Percentiles rank a stretch among this genome's conserved stretches.
phyloP scores from a whole-genome alignment of 2,888 invertebrate genomes.

The Campaea margaritaria region DNA sequence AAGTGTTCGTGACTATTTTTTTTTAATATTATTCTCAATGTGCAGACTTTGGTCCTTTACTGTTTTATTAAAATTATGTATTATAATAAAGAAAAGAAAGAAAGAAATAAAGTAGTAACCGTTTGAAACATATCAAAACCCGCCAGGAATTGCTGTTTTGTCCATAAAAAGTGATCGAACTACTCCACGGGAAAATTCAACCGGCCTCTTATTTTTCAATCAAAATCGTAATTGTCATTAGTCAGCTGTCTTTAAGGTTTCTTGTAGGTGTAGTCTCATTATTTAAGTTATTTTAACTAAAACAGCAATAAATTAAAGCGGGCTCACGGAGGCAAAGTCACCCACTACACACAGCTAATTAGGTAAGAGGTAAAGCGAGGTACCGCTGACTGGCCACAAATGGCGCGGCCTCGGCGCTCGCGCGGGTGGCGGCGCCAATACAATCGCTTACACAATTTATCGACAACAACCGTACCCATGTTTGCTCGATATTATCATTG shows the following conservation, averaged over 20 bases:
- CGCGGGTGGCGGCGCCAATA: conserved; percentile 73
- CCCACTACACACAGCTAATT: conserved; percentile 79
- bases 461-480: conserved; percentile 23
- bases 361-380: conserved; percentile 67
- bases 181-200: conserved; percentile 7
- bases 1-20: too few species aligned
- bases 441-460: conserved; percentile 65
- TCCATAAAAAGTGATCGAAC: not conserved
- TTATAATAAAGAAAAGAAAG: too few species aligned
- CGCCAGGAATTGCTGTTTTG: not conserved
- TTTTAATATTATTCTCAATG: too few species aligned
- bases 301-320: conserved; percentile 64
- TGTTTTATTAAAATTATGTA: too few species aligned
- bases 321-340: conserved; percentile 64
- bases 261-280: conserved; percentile 35
- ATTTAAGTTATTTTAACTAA: conserved; percentile 43
- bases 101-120: too few species aligned
- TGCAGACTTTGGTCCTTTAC: too few species aligned
- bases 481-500: conserved; percentile 11
- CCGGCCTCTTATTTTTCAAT: conserved; percentile 17
- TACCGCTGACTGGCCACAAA: conserved; percentile 67
- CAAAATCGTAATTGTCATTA: conserved; percentile 10
- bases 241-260: conserved; percentile 14
- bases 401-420: conserved; percentile 73
- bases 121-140: not conserved